Evolutionary conservation across 2,888 invertebrate species (phyloP).

Genomic region (Agrotis ipsilon): DNA sequence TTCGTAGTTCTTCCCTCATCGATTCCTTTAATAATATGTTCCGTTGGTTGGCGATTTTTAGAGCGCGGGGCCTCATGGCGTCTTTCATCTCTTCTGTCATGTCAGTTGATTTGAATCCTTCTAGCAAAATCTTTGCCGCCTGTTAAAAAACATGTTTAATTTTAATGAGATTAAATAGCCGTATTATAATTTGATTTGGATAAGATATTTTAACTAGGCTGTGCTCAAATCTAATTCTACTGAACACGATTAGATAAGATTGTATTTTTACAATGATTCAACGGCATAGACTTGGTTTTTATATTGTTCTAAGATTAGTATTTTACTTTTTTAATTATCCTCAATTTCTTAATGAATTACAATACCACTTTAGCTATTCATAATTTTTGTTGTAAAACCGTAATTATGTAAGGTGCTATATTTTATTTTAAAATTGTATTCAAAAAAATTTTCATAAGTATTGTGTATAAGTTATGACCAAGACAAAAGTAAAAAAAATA

Average conservation of each 20-base stretch:
- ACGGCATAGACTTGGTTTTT: neutral
- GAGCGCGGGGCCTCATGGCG: constrained; percentile 80
- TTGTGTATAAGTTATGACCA: too few species aligned
- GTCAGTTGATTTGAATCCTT: constrained; percentile 79
- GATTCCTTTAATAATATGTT: constrained; percentile 70
- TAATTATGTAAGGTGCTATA: too few species aligned
- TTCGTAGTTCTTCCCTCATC: constrained; percentile 67
- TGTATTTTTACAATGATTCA: neutral
- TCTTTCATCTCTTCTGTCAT: constrained; percentile 78
- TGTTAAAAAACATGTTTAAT: constrained; percentile 61
- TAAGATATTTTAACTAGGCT: neutral
- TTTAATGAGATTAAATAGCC: too few species aligned
- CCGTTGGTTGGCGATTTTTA: constrained; percentile 76
- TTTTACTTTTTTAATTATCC: neutral
- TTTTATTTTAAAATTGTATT: too few species aligned
- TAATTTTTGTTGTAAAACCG: neutral
- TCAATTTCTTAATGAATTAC: neutral
- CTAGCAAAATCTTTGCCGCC: constrained; percentile 86
- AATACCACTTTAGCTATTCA: neutral
- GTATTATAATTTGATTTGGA: neutral
- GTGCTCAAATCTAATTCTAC: neutral
- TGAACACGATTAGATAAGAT: neutral
- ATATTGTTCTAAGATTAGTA: too few species aligned
- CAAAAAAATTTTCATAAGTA: too few species aligned
- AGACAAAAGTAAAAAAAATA: too few species aligned